Evolutionary conservation across 2,797 vertebrate species (phyloP).

Genomic region (Pagetopsis macropterus): DNA sequence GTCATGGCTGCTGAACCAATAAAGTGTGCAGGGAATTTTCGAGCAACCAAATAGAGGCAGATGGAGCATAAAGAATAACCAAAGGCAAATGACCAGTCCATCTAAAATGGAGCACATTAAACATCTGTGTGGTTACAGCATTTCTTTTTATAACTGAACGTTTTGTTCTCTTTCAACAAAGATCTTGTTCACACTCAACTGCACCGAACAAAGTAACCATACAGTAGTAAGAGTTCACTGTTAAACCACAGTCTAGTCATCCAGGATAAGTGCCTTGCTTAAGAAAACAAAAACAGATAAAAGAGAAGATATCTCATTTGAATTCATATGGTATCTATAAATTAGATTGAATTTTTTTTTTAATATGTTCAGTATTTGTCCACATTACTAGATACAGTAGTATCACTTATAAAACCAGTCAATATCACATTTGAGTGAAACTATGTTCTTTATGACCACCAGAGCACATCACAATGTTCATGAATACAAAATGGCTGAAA

Average conservation of each 20-base stretch:
- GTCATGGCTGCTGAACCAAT: slow-evolving; percentile 66
- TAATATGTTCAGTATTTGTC: slow-evolving; percentile 8
- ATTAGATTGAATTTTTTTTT: background rate
- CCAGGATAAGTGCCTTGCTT: slow-evolving; percentile 10
- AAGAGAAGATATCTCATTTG: background rate
- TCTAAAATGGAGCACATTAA: slow-evolving; percentile 76
- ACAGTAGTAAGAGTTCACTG: slow-evolving; percentile 27
- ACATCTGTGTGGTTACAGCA: slow-evolving; percentile 74
- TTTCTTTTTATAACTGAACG: slow-evolving; percentile 29
- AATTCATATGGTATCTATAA: background rate
- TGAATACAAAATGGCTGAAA: slow-evolving; percentile 60
- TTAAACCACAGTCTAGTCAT: too few species aligned
- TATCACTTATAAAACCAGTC: slow-evolving; percentile 14
- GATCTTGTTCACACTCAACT: slow-evolving; percentile 43
- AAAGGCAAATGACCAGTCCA: slow-evolving; percentile 79
- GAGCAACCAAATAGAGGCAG: slow-evolving; percentile 74
- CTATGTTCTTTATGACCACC: slow-evolving; percentile 13
- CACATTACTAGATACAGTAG: background rate
- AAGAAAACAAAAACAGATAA: background rate
- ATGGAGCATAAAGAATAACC: slow-evolving; percentile 81
- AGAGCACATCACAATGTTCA: slow-evolving; percentile 38
- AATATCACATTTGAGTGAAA: slow-evolving; percentile 5
- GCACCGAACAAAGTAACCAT: slow-evolving; percentile 34
- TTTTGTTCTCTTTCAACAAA: slow-evolving; percentile 60
- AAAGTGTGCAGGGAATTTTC: slow-evolving; percentile 61